phyloP scores from a whole-genome alignment of 2,797 vertebrate genomes.

The Cichlasoma orientale region DNA sequence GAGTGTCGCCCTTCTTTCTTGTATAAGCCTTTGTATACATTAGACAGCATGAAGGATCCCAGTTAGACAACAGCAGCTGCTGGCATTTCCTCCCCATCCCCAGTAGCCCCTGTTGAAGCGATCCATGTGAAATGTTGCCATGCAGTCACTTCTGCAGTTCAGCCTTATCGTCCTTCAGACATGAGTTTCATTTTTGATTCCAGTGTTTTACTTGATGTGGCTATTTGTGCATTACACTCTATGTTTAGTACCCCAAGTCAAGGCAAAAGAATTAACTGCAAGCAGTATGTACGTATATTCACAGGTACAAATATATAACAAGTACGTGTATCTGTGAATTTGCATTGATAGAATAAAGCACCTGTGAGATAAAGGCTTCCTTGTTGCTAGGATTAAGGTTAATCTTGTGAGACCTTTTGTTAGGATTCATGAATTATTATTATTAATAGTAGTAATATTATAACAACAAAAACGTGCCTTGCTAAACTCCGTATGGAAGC shows the following conservation, averaged over 20 bases:
- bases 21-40: constrained; percentile 51
- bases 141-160: neutral
- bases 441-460: too few species aligned
- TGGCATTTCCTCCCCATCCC: constrained; percentile 16
- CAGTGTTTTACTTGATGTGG: neutral
- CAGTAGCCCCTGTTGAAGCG: constrained; percentile 10
- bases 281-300: neutral
- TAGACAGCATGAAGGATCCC: constrained; percentile 37
- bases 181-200: neutral
- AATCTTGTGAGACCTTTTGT: neutral
- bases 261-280: neutral
- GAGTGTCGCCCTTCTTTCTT: constrained; percentile 41
- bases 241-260: neutral
- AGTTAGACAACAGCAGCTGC: constrained; percentile 37
- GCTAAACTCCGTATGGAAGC: too few species aligned
- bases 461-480: too few species aligned
- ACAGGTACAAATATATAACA: neutral
- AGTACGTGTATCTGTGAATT: neutral
- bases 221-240: neutral
- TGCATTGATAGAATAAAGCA: neutral
- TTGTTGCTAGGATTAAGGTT: neutral
- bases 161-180: neutral
- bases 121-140: neutral
- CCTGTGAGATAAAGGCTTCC: neutral
- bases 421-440: too few species aligned